phyloP scores from a whole-genome alignment of 37 sponge, comb jelly and placozoan genomes.

The Agelas oroides region DNA sequence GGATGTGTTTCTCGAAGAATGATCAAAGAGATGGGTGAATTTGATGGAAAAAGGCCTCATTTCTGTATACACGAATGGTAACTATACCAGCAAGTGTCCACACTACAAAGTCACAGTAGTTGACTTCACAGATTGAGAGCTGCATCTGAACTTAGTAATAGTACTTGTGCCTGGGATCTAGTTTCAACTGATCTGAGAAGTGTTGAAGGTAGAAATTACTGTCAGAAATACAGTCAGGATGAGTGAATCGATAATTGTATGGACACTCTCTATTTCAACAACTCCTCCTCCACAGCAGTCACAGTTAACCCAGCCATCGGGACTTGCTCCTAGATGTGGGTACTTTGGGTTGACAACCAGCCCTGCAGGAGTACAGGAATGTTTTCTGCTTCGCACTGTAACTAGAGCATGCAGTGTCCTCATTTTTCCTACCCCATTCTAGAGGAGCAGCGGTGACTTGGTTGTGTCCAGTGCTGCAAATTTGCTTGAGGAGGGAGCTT shows the following conservation, averaged over 20 bases:
- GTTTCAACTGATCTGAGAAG: not conserved
- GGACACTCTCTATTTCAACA: too few relatives aligned
- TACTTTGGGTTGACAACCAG: constrained; percentile 31
- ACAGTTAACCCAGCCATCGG: constrained; percentile 47
- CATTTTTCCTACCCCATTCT: constrained; percentile 27
- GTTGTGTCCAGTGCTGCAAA: not conserved
- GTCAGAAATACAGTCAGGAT: not conserved
- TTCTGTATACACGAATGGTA: not conserved
- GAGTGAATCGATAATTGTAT: constrained; percentile 21
- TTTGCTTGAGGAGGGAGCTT: constrained; percentile 8
- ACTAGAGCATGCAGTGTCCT: not conserved
- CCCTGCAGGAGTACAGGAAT: not conserved
- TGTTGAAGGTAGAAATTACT: too few relatives aligned
- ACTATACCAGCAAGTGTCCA: constrained; percentile 46
- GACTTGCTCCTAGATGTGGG: constrained; percentile 55
- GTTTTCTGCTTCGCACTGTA: not conserved
- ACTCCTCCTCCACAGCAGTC: constrained; percentile 46
- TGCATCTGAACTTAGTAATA: constrained; percentile 53
- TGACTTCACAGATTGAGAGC: constrained; percentile 15
- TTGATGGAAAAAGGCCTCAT: not conserved
- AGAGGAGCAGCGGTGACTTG: constrained; percentile 24
- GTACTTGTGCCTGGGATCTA: constrained; percentile 19
- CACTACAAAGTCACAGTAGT: constrained; percentile 40
- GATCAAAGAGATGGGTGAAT: not conserved
- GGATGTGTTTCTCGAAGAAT: not conserved